Percentiles rank a stretch among this genome's conserved stretches.
phyloP scores from a whole-genome alignment of 2,888 invertebrate species.

The Ophonus ardosiacus region DNA sequence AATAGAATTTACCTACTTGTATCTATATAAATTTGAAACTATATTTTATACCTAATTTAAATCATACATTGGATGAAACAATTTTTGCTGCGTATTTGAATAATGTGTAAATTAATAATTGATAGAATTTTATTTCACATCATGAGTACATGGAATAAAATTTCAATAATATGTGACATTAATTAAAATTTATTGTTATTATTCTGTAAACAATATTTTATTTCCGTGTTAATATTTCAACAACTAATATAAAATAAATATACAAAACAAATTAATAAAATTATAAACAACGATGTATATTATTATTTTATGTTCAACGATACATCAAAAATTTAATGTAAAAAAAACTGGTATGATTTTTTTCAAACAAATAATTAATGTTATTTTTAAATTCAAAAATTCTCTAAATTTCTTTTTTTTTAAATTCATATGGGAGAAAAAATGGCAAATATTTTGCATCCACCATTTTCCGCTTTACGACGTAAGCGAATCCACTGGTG shows the following conservation, averaged over 20 bases:
- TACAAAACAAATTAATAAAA: neutral
- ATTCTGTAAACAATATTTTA: neutral
- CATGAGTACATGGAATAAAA: neutral
- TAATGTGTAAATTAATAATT: neutral
- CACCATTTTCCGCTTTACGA: too few relatives aligned
- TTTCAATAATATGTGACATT: slow-evolving; percentile 10
- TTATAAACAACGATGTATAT: neutral
- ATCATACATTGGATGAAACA: neutral
- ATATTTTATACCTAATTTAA: neutral
- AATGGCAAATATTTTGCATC: too few relatives aligned
- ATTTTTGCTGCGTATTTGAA: neutral
- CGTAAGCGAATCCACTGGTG: too few relatives aligned
- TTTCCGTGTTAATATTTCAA: neutral
- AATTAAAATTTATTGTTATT: slow-evolving; percentile 14
- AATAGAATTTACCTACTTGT: neutral
- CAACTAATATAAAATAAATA: neutral
- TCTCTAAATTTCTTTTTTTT: too few relatives aligned
- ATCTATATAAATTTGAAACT: neutral
- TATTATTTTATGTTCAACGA: neutral
- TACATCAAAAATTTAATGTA: too few relatives aligned
- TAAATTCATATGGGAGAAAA: too few relatives aligned
- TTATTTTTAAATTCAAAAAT: too few relatives aligned
- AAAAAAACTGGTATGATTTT: too few relatives aligned
- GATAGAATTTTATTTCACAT: neutral
- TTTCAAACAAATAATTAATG: too few relatives aligned